Evolutionary conservation across 2,888 invertebrate species (phyloP), one percentile per base, ranked within the genome.

Genomic region (Drosophila diplacantha): DNA sequence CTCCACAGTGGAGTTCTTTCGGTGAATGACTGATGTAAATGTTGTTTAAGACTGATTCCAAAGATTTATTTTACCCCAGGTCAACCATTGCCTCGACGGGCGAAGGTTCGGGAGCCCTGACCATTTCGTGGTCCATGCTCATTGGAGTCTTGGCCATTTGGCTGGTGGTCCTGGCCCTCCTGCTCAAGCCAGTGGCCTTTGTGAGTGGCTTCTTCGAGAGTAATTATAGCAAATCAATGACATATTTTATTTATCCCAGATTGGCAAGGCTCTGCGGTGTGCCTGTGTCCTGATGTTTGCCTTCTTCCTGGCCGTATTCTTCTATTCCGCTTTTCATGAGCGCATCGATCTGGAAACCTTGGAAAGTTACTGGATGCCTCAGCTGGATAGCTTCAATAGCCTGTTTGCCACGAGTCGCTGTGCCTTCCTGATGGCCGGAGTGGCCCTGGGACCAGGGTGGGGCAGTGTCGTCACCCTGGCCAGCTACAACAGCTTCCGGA

Each of bases 391-490:
- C 20, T 75, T 74, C 41, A 24, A 46, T 0, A 69, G 49, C 5
- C 63, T 79, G 4, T 31, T 54, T 20, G 50, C 72, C 3, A 68
- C 77, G 0, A 18, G 75, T 7, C 74, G 74, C 11, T 72, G 69
- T 14, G 81, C 77, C 34, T 74, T 83, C 12, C 38, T 86, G 43
- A 79, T 87, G 74, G 78, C 87, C 43, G 85, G 83, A 47, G 95
- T 93, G 87, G 93, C 96, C 0, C 91, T 97, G 43, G 96, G 96
- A 2, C 94, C 95, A 0, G 95, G 95, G 1, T 95, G 94, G 93
- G 95, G 95, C 26, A 94, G 94, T 18, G 91, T 95, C 43, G 90
- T 95, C 55, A 94, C 94, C 82, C 92, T 95, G 92, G 93, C 95
- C 51, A 95, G 95, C 85, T 95, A 93, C 85, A 95, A 95, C 86